These are phyloP conservation scores for Microctenopoma steveboyesi DNA, from an alignment of 2,797 vertebrate species.

Conservation along the genomic window DNA sequence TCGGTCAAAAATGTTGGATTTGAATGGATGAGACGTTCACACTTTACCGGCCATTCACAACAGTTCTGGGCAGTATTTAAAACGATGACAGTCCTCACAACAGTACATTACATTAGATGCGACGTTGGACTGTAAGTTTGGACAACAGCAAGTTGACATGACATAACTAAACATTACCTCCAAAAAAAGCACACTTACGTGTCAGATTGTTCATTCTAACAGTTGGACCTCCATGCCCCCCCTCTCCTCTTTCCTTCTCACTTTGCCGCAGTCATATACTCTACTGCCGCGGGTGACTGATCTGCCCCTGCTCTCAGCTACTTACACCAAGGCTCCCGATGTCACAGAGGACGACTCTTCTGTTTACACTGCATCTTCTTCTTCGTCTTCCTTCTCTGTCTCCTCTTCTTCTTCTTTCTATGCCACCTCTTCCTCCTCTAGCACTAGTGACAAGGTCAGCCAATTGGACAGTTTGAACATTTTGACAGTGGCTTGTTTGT, in stretches of 20 bases:
- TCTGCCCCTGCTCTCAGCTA: slow-evolving; percentile 73
- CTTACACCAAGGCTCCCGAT: slow-evolving; percentile 82
- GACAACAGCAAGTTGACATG: neutral
- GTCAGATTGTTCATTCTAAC: slow-evolving; percentile 54
- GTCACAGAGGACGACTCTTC: slow-evolving; percentile 79
- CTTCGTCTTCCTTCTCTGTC: slow-evolving; percentile 79
- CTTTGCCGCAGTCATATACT: slow-evolving; percentile 63
- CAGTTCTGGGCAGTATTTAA: too few species aligned
- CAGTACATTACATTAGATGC: too few species aligned
- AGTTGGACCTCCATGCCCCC: slow-evolving; percentile 62
- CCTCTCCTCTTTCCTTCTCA: slow-evolving; percentile 47
- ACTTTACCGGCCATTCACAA: too few species aligned
- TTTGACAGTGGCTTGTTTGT: slow-evolving; percentile 72
- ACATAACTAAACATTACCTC: neutral
- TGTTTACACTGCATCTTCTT: slow-evolving; percentile 78
- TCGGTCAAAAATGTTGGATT: too few species aligned
- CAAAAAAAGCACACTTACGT: neutral
- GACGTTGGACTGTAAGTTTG: neutral
- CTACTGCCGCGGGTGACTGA: slow-evolving; percentile 63
- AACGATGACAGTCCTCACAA: too few species aligned
- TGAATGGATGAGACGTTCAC: too few species aligned
- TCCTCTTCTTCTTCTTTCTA: slow-evolving; percentile 83
- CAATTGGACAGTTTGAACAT: slow-evolving; percentile 57
- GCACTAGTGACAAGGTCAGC: slow-evolving; percentile 85
- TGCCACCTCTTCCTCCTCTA: slow-evolving; percentile 85